phyloP scores from a whole-genome alignment of 2,113 vertebrate genomes.

The Hemichromis elongatus region DNA sequence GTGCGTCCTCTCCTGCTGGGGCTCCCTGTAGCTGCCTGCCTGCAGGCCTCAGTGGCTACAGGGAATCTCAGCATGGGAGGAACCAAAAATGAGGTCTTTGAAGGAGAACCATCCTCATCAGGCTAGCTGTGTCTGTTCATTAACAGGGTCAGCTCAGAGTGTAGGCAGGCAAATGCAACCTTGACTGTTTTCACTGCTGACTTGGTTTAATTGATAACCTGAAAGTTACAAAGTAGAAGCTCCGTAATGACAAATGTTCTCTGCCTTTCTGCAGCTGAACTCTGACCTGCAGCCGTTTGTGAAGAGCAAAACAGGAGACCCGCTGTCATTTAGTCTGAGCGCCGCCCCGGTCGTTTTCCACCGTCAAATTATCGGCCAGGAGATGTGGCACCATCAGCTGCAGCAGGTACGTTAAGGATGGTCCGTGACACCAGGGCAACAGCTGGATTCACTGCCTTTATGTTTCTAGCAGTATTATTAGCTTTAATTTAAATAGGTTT shows the following conservation, averaged over 20 bases:
- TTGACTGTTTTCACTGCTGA: neutral
- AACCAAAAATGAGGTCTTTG: constrained; percentile 11
- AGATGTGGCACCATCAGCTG: constrained; percentile 86
- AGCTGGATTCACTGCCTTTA: neutral
- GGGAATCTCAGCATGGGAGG: constrained; percentile 45
- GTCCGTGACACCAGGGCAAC: neutral
- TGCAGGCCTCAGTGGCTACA: constrained; percentile 20
- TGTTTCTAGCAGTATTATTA: neutral
- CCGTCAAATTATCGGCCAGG: constrained; percentile 83
- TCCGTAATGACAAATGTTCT: neutral
- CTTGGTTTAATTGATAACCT: neutral
- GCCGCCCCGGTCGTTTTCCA: constrained; percentile 90
- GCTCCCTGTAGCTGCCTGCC: constrained; percentile 33
- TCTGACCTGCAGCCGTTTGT: constrained; percentile 92
- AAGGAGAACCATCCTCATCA: constrained; percentile 38
- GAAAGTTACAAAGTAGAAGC: neutral
- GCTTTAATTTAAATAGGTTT: neutral
- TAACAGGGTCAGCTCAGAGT: constrained; percentile 15
- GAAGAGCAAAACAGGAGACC: constrained; percentile 75
- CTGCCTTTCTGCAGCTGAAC: constrained; percentile 80
- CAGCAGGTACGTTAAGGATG: constrained; percentile 76
- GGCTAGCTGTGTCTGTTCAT: constrained; percentile 22
- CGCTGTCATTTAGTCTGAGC: constrained; percentile 79
- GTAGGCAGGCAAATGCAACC: neutral
- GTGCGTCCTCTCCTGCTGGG: constrained; percentile 28